A percentile compares a stretch with the other conserved stretches of the same genome.
Conservation (phyloP, 2,113 vertebrate genomes). For the Brachyhypopomus gauderio region DNA sequence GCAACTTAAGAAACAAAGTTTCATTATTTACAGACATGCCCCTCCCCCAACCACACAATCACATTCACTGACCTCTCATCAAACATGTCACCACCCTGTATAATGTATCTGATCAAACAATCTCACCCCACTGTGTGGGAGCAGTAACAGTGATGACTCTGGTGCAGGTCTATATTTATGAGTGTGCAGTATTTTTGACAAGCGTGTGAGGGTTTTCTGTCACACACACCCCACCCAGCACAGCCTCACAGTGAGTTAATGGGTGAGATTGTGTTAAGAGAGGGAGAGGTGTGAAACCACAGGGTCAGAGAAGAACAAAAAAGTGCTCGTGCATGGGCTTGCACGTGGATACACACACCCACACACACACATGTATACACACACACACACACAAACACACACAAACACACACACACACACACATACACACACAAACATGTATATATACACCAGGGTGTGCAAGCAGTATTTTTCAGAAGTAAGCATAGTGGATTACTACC, state of each 20-base stretch:
- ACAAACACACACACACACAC: background rate
- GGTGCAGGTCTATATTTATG: slow-evolving; percentile 8
- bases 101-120: background rate
- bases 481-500: background rate
- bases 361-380: slow-evolving; percentile 14
- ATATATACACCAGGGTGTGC: background rate
- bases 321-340: slow-evolving; percentile 20
- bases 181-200: slow-evolving; percentile 14
- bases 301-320: slow-evolving; percentile 32
- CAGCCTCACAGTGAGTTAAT: background rate
- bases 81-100: background rate
- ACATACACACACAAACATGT: too few relatives aligned
- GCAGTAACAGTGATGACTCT: background rate
- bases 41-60: too few relatives aligned
- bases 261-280: slow-evolving; percentile 32
- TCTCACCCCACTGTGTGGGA: slow-evolving; percentile 12
- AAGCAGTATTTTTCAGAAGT: background rate
- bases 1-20: too few relatives aligned
- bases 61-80: background rate
- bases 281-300: slow-evolving; percentile 66
- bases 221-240: slow-evolving; percentile 40
- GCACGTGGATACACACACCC: background rate
- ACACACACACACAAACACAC: background rate
- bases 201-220: slow-evolving; percentile 6
- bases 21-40: background rate